These are phyloP conservation scores for Cryptus armator DNA, from an alignment of 2,888 invertebrate genomes.

Conservation along the genomic window DNA sequence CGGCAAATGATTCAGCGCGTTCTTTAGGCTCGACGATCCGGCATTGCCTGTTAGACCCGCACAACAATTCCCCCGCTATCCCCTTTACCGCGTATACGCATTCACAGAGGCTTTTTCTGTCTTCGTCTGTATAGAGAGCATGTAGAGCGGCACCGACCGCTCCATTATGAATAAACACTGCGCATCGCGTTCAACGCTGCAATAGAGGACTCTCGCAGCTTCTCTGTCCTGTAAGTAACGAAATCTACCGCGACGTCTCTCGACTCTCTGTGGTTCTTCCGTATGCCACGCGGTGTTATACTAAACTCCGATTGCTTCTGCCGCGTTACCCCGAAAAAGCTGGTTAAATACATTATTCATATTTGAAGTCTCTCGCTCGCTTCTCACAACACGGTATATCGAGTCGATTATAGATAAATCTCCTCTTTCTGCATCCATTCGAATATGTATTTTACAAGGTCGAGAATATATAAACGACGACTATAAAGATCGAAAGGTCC, in stretches of 20 bases:
- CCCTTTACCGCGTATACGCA: background rate
- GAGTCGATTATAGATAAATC: background rate
- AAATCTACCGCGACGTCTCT: slow-evolving; percentile 51
- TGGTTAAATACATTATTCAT: slow-evolving; percentile 62
- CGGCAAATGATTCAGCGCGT: slow-evolving; percentile 15
- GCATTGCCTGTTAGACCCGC: slow-evolving; percentile 7
- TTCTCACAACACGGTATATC: background rate
- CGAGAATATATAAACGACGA: background rate
- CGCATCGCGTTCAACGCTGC: slow-evolving; percentile 5
- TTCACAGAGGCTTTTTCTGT: slow-evolving; percentile 41
- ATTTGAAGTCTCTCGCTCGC: slow-evolving; percentile 52
- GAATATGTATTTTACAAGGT: background rate
- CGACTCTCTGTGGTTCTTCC: slow-evolving; percentile 17
- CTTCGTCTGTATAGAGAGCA: slow-evolving; percentile 31
- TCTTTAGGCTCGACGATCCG: slow-evolving; percentile 26
- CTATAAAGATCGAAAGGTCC: too few relatives aligned
- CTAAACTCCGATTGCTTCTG: slow-evolving; percentile 26
- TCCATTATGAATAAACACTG: slow-evolving; percentile 67
- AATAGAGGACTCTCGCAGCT: slow-evolving; percentile 43
- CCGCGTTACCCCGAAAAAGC: slow-evolving; percentile 60
- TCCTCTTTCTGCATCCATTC: background rate
- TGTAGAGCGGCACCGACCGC: slow-evolving; percentile 32
- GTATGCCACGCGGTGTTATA: background rate
- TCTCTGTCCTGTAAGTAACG: slow-evolving; percentile 60
- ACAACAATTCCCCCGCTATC: background rate